A percentile compares a stretch with the other conserved stretches of the same genome.
These are phyloP conservation scores for Drosophila sulfurigaster DNA, from an alignment of 1,140 invertebrate species.

Conservation along the genomic window DNA sequence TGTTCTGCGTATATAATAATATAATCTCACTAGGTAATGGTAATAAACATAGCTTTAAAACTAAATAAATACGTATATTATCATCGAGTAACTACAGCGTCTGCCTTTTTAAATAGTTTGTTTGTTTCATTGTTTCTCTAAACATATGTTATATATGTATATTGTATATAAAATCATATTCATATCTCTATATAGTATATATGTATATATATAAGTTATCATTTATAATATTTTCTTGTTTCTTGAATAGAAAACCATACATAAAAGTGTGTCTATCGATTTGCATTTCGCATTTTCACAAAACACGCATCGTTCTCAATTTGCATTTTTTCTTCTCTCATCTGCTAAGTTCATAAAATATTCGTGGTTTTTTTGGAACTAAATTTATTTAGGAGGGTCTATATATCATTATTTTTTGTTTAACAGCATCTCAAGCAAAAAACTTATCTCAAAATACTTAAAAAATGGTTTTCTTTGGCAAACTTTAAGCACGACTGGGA, in stretches of 20 bases:
- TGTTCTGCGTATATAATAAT: conserved; percentile 79
- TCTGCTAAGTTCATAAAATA: conserved; percentile 35
- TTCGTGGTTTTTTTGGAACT: conserved; percentile 16
- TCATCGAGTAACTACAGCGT: conserved; percentile 76
- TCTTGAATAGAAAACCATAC: conserved; percentile 33
- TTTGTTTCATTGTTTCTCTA: conserved; percentile 46
- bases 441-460: conserved; percentile 38
- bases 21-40: conserved; percentile 60
- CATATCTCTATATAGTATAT: conserved; percentile 31
- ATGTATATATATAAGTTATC: conserved; percentile 43
- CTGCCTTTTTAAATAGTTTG: conserved; percentile 74
- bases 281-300: conserved; percentile 40
- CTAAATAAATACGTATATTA: conserved; percentile 72
- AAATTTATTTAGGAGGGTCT: conserved; percentile 24
- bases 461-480: conserved; percentile 44
- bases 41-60: conserved; percentile 68
- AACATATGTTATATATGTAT: conserved; percentile 66
- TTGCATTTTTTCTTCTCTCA: conserved; percentile 19
- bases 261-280: conserved; percentile 11
- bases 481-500: conserved; percentile 49
- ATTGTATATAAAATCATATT: conserved; percentile 74
- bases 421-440: conserved; percentile 34
- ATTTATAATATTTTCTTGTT: conserved; percentile 47
- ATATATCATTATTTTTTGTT: conserved; percentile 3
- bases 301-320: conserved; percentile 48